Evolutionary conservation across 2,797 vertebrate genomes (phyloP).

Genomic region (Varecia variegata): DNA sequence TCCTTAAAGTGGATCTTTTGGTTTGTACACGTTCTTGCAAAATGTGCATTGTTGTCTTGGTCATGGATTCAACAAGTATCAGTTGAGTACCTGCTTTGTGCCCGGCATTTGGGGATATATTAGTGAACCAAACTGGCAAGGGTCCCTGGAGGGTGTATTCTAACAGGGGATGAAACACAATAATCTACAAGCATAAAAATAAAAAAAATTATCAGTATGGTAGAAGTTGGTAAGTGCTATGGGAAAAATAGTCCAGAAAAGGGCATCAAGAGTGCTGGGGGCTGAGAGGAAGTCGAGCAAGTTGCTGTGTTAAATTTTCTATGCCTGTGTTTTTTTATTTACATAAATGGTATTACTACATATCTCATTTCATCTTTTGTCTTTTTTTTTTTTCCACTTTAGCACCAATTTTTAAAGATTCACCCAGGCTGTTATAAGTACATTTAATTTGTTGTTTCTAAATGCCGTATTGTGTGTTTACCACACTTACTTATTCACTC

Average conservation of each 20-base stretch:
- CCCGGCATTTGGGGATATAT: background rate
- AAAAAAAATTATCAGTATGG: background rate
- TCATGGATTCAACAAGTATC: background rate
- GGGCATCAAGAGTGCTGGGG: background rate
- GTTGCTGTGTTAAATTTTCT: background rate
- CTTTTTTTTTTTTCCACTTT: background rate
- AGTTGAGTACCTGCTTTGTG: background rate
- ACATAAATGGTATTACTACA: background rate
- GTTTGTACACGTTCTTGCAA: background rate
- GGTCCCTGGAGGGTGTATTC: background rate
- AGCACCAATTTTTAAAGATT: background rate
- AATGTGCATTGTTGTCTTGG: background rate
- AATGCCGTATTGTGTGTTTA: background rate
- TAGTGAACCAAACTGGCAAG: background rate
- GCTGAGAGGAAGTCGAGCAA: background rate
- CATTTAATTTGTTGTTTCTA: background rate
- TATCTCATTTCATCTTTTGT: background rate
- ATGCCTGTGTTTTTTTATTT: constrained; percentile 11
- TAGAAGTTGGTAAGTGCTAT: background rate
- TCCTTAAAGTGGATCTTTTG: constrained; percentile 12
- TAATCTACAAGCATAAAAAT: background rate
- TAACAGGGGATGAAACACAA: background rate
- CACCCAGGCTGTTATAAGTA: background rate
- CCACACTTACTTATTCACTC: background rate
- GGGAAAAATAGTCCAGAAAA: background rate